These are phyloP conservation scores for Sphecodes monilicornis DNA, from an alignment of 2,888 invertebrate genomes.

Conservation along the genomic window DNA sequence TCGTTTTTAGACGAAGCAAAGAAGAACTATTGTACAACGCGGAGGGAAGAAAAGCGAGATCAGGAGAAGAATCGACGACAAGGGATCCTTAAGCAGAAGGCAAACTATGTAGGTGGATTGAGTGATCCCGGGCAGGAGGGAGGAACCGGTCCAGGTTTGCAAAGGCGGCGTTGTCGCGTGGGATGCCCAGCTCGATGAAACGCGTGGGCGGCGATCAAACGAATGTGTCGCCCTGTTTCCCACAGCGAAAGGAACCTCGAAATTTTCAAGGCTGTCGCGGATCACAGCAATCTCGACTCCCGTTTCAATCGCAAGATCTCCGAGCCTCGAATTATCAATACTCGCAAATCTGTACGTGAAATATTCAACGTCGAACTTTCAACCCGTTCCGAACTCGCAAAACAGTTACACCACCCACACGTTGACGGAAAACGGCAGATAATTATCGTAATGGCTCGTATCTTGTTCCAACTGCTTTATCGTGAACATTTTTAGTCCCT, in stretches of 20 bases:
- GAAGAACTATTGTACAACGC: background rate
- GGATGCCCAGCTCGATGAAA: conserved; percentile 79
- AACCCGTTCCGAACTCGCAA: background rate
- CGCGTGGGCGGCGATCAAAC: conserved; percentile 69
- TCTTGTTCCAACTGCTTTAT: background rate
- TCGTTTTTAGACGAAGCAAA: background rate
- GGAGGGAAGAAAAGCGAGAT: background rate
- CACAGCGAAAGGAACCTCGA: background rate
- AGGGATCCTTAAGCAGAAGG: background rate
- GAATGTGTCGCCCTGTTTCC: background rate
- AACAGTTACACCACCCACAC: background rate
- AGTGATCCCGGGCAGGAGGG: conserved; percentile 38
- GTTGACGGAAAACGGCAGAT: background rate
- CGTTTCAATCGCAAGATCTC: background rate
- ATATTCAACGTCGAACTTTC: background rate
- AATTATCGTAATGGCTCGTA: background rate
- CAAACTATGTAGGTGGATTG: conserved; percentile 17
- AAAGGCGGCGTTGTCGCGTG: conserved; percentile 76
- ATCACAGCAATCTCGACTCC: background rate
- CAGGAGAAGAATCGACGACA: conserved; percentile 1
- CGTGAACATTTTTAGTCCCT: background rate
- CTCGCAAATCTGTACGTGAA: background rate
- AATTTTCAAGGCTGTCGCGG: conserved; percentile 39
- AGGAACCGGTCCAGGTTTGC: conserved; percentile 53
- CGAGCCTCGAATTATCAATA: background rate